Evolutionary conservation across 2,797 vertebrate genomes (phyloP), one percentile per base, ranked within the genome.

Genomic region (Galaxias olidus): DNA sequence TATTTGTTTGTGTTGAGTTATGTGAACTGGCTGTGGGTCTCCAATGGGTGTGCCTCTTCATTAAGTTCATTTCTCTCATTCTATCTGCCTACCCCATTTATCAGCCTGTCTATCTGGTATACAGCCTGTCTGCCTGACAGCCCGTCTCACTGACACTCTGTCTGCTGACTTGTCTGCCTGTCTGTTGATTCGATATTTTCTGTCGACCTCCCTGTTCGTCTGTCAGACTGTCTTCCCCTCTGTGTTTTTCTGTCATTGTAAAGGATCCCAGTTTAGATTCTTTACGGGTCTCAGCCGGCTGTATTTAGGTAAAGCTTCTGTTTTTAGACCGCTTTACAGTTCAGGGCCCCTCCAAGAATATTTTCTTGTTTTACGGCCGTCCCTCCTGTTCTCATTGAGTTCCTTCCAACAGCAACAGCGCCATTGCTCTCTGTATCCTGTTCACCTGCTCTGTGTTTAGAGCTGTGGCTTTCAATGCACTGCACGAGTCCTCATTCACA

Each of bases 201-300:
- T 68, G 59, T 18, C 63, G 73, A 66, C 72, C 65, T 58, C 48
- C 45, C 41, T 50, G 58, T 76, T 66, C 84, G 84, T 82, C 77
- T 79, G 71, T 50, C 72, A 71, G 71, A 80, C 65, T n/a, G 18
- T 63, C 63, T 68, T 55, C 15, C 63, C 75, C 65, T 73, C 65
- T 58, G 52, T 50, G 60, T 72, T 77, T 83, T 87, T 83, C 81
- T 76, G 79, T 72, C 81, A 78, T 85, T 87, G 79, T 88, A 51
- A 62, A 43, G 52, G 64, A 62, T 71, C 65, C 71, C 30, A 15
- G 61, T 80, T 60, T 67, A 67, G 44, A 43, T 66, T 63, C 68
- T 61, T 59, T 55, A 65, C 7, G 13, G 65, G 58, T 76, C 55
- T 57, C 0, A 71, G 43, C 17, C 62, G 14, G 15, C n/a, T 61